A percentile compares a stretch with the other conserved stretches of the same genome.
phyloP scores from a whole-genome alignment of 2,113 vertebrate genomes.

The Onychostoma macrolepis region DNA sequence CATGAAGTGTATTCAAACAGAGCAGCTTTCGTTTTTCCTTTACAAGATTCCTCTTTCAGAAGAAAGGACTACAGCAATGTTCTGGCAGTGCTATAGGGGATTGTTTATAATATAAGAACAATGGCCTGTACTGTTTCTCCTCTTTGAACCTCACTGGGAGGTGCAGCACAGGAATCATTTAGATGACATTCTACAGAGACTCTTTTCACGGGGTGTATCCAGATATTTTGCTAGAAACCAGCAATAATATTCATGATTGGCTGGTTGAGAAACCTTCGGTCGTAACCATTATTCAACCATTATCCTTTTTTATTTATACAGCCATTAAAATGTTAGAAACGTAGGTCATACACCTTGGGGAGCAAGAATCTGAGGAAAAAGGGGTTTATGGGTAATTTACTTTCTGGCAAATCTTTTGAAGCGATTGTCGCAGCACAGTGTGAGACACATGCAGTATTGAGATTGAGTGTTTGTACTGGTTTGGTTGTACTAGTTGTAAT shows the following conservation, averaged over 20 bases:
- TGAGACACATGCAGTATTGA: neutral
- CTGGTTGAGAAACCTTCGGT: slow-evolving; percentile 50
- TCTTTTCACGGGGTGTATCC: slow-evolving; percentile 24
- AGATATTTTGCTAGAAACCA: slow-evolving; percentile 43
- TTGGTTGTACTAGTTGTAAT: neutral
- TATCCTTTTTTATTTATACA: slow-evolving; percentile 57
- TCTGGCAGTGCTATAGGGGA: slow-evolving; percentile 39
- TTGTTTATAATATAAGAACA: slow-evolving; percentile 53
- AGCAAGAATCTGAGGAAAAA: neutral
- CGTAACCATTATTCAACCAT: slow-evolving; percentile 33
- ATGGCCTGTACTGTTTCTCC: slow-evolving; percentile 41
- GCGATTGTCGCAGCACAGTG: neutral
- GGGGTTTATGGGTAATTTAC: slow-evolving; percentile 17
- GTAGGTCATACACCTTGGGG: slow-evolving; percentile 49
- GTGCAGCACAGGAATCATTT: slow-evolving; percentile 18
- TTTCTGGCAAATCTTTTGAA: neutral
- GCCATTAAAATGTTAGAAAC: slow-evolving; percentile 57
- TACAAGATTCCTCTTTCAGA: slow-evolving; percentile 16
- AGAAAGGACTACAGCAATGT: slow-evolving; percentile 37
- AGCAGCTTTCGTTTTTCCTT: neutral
- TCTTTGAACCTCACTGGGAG: slow-evolving; percentile 33
- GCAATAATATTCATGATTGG: slow-evolving; percentile 53
- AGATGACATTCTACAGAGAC: slow-evolving; percentile 19
- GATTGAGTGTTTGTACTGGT: neutral
- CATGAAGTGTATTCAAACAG: slow-evolving; percentile 12